A percentile compares a stretch with the other conserved stretches of the same genome.
phyloP scores from a whole-genome alignment of 2,113 vertebrate species.

The Balaenoptera acutorostrata region DNA sequence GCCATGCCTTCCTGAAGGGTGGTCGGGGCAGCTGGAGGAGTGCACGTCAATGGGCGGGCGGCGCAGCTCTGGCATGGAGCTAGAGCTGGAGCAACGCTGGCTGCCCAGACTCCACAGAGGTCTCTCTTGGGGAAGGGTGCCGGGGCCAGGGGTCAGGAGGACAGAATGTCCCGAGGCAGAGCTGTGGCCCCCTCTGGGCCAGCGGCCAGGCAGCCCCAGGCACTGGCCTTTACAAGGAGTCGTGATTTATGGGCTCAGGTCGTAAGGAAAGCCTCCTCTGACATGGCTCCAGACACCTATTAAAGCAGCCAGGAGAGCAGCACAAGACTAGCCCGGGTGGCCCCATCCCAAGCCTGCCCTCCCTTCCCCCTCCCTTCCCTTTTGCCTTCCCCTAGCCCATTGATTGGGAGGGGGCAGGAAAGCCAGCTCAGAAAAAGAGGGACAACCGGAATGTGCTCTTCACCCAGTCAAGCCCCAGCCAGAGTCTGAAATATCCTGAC shows the following conservation, averaged over 20 bases:
- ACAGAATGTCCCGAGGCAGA: background rate
- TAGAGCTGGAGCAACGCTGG: rapidly evolving
- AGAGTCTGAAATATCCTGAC: background rate
- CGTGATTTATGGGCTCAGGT: slow-evolving; percentile 16
- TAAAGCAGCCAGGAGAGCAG: slow-evolving; percentile 21
- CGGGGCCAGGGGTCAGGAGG: background rate
- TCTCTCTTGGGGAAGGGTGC: background rate
- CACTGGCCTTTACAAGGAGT: slow-evolving; percentile 38
- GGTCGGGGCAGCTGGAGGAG: background rate
- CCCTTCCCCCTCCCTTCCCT: background rate
- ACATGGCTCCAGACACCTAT: slow-evolving; percentile 55
- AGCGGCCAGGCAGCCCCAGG: background rate
- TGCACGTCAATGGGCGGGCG: background rate
- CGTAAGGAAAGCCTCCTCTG: slow-evolving; percentile 41
- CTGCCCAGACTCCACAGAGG: background rate
- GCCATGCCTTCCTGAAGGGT: background rate
- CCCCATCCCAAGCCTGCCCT: background rate
- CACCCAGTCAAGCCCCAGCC: background rate
- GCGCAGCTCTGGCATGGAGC: background rate
- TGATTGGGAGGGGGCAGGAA: background rate
- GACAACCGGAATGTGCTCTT: background rate
- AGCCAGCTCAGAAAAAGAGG: background rate
- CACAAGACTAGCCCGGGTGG: slow-evolving; percentile 7
- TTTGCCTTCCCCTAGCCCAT: background rate
- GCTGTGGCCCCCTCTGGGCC: slow-evolving; percentile 1